Percentiles rank a stretch among this genome's conserved stretches.
These are phyloP conservation scores for Vireo griseus DNA, from an alignment of 2,797 vertebrate species.

Conservation along the genomic window DNA sequence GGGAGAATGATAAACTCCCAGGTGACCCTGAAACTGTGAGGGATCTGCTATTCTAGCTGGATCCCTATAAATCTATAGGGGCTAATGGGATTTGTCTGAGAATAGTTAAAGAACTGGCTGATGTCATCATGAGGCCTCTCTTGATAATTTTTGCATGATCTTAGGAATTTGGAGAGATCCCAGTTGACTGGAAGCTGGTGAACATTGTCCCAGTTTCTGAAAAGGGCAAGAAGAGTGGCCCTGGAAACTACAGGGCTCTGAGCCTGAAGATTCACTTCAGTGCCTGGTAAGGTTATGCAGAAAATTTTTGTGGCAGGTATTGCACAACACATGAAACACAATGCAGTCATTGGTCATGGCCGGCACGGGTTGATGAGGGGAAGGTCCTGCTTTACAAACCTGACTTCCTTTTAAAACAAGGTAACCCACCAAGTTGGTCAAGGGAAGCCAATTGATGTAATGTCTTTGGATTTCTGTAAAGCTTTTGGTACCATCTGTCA, in stretches of 20 bases:
- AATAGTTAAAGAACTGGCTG: neutral
- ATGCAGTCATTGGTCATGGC: neutral
- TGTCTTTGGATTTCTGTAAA: neutral
- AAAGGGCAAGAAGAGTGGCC: neutral
- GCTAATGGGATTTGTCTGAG: neutral
- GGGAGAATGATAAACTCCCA: neutral
- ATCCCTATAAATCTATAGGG: neutral
- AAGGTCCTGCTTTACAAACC: neutral
- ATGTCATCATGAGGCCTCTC: neutral
- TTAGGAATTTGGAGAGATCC: neutral
- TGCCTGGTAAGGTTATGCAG: neutral
- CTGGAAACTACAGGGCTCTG: neutral
- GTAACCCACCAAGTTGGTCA: neutral
- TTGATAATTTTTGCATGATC: neutral
- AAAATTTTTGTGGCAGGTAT: neutral
- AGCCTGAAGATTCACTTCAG: neutral
- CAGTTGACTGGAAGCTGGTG: neutral
- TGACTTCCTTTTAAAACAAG: neutral
- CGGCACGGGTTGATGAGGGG: rapidly evolving
- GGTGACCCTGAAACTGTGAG: neutral
- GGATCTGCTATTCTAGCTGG: neutral
- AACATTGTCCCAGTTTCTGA: neutral
- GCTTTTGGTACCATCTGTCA: neutral
- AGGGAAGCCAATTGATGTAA: neutral
- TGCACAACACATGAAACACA: neutral